Evolutionary conservation across 53 echinoderm and acorn worm genomes (phyloP).

Genomic region (Actinopyga echinites): DNA sequence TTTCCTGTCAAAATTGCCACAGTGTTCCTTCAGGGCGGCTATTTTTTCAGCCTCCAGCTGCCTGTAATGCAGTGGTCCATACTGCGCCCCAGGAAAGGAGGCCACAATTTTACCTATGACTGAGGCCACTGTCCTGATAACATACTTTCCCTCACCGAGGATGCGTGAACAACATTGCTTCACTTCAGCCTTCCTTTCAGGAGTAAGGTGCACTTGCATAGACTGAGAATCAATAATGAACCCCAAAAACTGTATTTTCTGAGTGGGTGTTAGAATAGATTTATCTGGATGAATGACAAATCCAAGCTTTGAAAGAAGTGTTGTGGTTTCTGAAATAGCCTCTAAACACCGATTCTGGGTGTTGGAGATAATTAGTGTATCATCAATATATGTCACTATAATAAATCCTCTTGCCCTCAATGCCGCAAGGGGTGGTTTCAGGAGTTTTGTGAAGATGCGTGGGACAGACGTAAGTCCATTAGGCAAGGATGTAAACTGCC

Average conservation of each 20-base stretch:
- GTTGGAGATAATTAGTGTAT: slow-evolving; percentile 37
- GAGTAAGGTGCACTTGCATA: background rate
- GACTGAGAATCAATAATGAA: background rate
- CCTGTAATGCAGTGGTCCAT: slow-evolving; percentile 50
- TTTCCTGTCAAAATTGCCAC: slow-evolving; percentile 55
- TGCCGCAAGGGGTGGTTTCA: slow-evolving; percentile 50
- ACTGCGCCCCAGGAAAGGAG: slow-evolving; percentile 29
- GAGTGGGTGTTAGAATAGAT: slow-evolving; percentile 37
- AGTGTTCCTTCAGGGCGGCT: slow-evolving; percentile 10
- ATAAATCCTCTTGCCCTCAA: slow-evolving; percentile 36
- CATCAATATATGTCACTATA: slow-evolving; percentile 56
- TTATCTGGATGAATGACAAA: slow-evolving; percentile 40
- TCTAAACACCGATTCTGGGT: background rate
- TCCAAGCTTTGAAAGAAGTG: slow-evolving; percentile 21
- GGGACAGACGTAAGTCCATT: slow-evolving; percentile 59
- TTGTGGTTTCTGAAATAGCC: slow-evolving; percentile 21
- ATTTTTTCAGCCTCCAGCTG: slow-evolving; percentile 52
- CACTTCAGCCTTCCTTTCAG: slow-evolving; percentile 17
- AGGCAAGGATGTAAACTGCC: slow-evolving; percentile 43
- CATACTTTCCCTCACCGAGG: background rate
- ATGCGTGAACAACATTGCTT: background rate
- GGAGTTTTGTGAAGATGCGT: slow-evolving; percentile 52
- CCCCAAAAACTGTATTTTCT: slow-evolving; percentile 12
- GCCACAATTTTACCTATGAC: slow-evolving; percentile 43
- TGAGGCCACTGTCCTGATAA: slow-evolving; percentile 1